Conservation (phyloP, 2,113 vertebrate genomes). For the Amia ocellicauda region DNA sequence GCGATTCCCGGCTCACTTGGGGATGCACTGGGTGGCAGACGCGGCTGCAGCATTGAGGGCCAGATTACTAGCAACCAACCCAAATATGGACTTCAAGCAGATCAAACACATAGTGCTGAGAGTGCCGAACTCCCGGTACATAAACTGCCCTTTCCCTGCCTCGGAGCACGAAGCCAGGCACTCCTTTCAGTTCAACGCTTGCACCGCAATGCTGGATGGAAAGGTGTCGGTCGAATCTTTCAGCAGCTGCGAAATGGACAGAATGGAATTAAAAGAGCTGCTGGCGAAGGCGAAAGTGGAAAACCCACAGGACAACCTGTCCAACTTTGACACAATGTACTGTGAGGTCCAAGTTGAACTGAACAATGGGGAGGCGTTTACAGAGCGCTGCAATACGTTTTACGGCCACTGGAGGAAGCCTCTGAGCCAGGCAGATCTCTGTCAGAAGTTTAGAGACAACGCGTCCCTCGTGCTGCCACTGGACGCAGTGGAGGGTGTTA, state of each 20-base stretch:
- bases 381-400: constrained; percentile 70
- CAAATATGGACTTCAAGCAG: constrained; percentile 45
- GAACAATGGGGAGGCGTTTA: constrained; percentile 32
- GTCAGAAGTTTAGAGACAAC: constrained; percentile 76
- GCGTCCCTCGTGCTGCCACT: constrained; percentile 50
- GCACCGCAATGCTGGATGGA: constrained; percentile 74
- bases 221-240: constrained; percentile 68
- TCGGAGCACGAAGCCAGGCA: constrained; percentile 87
- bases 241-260: constrained; percentile 41
- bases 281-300: constrained; percentile 71
- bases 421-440: constrained; percentile 71
- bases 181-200: constrained; percentile 87
- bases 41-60: constrained; percentile 65
- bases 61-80: constrained; percentile 45
- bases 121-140: constrained; percentile 77
- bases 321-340: constrained; percentile 86
- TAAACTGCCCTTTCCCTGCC: constrained; percentile 73
- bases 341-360: constrained; percentile 64
- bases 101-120: constrained; percentile 67
- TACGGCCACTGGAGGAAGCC: constrained; percentile 93
- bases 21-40: constrained; percentile 88
- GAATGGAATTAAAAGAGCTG: constrained; percentile 61
- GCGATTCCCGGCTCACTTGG: constrained; percentile 83
- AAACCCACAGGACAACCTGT: constrained; percentile 71
- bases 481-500: constrained; percentile 64